These are phyloP conservation scores for Brachynemurus nebulosus DNA, from an alignment of 2,888 invertebrate genomes.

Conservation along the genomic window DNA sequence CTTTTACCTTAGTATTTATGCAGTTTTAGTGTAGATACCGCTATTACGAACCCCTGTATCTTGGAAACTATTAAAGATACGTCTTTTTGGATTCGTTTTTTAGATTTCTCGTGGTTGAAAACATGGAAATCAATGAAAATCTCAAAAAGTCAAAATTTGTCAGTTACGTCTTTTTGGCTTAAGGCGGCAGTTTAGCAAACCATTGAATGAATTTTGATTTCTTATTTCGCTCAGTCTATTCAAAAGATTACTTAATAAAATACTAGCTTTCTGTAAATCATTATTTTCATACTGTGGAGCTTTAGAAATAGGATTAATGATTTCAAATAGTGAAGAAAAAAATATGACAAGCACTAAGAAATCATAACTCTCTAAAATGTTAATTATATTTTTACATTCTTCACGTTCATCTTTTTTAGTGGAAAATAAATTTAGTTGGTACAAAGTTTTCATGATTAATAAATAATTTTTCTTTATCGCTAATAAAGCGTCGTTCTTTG, in stretches of 20 bases:
- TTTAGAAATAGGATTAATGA: slow-evolving; percentile 22
- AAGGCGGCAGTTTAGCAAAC: slow-evolving; percentile 13
- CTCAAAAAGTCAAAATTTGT: too few species aligned
- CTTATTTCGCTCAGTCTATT: slow-evolving; percentile 15
- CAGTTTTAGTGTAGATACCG: too few species aligned
- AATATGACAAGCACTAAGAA: slow-evolving; percentile 20
- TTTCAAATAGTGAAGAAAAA: slow-evolving; percentile 23
- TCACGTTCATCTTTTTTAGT: neutral
- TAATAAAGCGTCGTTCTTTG: too few species aligned
- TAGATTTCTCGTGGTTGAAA: too few species aligned
- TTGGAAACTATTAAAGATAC: too few species aligned
- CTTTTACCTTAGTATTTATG: too few species aligned
- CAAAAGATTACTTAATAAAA: slow-evolving; percentile 17
- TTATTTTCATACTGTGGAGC: slow-evolving; percentile 16
- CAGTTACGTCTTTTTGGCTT: too few species aligned
- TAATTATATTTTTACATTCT: slow-evolving; percentile 13
- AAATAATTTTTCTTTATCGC: neutral
- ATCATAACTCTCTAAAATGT: slow-evolving; percentile 16
- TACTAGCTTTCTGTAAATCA: slow-evolving; percentile 17
- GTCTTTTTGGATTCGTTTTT: too few species aligned
- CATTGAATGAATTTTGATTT: slow-evolving; percentile 12
- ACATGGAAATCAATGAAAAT: too few species aligned
- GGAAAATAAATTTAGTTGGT: neutral
- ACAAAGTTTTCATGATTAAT: slow-evolving; percentile 1
- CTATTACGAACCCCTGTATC: too few species aligned